Conservation (phyloP, 2,888 invertebrate species). For the Dorcus parallelipipedus region DNA sequence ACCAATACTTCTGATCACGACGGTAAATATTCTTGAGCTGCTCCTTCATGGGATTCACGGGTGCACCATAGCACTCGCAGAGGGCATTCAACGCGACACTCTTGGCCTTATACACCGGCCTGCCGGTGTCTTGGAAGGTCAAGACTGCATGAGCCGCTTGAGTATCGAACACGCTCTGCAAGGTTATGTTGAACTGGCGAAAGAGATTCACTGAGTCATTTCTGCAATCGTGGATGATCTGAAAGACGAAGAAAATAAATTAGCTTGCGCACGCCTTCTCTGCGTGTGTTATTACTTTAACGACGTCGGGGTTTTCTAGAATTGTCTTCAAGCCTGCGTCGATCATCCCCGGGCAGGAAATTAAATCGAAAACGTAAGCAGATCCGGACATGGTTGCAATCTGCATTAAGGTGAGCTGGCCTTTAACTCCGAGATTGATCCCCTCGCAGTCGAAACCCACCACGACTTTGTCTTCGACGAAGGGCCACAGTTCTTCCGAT, state of each 20-base stretch:
- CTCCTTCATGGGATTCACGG: slow-evolving; percentile 87
- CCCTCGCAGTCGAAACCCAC: slow-evolving; percentile 92
- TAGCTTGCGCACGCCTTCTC: not conserved
- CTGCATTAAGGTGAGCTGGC: slow-evolving; percentile 82
- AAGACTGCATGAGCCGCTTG: slow-evolving; percentile 83
- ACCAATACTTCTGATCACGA: slow-evolving; percentile 82
- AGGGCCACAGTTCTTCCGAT: slow-evolving; percentile 37
- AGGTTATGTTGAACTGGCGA: slow-evolving; percentile 78
- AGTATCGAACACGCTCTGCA: slow-evolving; percentile 87
- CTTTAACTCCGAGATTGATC: slow-evolving; percentile 85
- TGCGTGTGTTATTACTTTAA: slow-evolving; percentile 59
- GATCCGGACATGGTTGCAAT: slow-evolving; percentile 79
- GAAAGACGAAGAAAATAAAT: slow-evolving; percentile 27
- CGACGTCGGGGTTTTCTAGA: slow-evolving; percentile 74
- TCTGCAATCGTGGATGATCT: slow-evolving; percentile 88
- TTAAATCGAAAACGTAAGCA: slow-evolving; percentile 83
- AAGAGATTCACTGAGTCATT: slow-evolving; percentile 87
- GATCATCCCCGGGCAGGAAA: slow-evolving; percentile 78
- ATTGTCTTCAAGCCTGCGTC: slow-evolving; percentile 77
- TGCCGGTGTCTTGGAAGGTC: slow-evolving; percentile 83
- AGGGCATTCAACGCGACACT: slow-evolving; percentile 88
- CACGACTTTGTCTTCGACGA: slow-evolving; percentile 53
- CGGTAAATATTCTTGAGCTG: slow-evolving; percentile 82
- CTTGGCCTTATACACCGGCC: slow-evolving; percentile 92
- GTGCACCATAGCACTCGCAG: slow-evolving; percentile 84